These are phyloP conservation scores for Columba guinea DNA, from an alignment of 2,797 vertebrate genomes.

Conservation along the genomic window DNA sequence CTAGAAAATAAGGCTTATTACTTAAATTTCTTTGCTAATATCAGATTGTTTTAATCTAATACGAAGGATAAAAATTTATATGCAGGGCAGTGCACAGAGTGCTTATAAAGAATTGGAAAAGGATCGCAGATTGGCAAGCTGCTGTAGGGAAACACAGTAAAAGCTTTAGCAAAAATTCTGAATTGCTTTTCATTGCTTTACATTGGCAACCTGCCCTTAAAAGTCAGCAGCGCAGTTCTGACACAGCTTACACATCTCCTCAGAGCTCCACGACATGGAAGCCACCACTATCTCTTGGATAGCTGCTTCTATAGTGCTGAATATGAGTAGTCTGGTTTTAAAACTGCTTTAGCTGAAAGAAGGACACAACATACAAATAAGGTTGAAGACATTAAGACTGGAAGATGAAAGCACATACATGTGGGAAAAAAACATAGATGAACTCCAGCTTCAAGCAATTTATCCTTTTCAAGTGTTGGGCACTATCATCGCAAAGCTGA, in stretches of 20 bases:
- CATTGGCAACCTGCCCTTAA: neutral
- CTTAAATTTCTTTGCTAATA: neutral
- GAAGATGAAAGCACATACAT: neutral
- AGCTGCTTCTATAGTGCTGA: neutral
- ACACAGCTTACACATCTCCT: neutral
- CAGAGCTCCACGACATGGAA: neutral
- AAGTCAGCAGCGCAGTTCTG: neutral
- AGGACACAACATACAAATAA: neutral
- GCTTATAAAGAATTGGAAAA: slow-evolving; percentile 1
- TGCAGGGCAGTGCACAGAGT: neutral
- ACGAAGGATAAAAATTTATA: neutral
- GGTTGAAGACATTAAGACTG: neutral
- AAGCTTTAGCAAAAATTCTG: slow-evolving; percentile 17
- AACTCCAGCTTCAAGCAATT: neutral
- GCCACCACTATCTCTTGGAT: slow-evolving; percentile 5
- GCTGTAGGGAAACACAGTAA: neutral
- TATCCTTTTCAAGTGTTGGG: neutral
- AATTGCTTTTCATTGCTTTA: slow-evolving; percentile 29
- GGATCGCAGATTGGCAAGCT: neutral
- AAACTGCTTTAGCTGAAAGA: slow-evolving; percentile 14
- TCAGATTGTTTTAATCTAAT: neutral
- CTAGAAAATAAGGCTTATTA: neutral
- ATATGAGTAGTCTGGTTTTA: neutral
- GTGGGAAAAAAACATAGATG: neutral
- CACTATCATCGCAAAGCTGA: neutral